Conservation (phyloP, 2,888 invertebrate species). For the Tetheella fluctuosa region DNA sequence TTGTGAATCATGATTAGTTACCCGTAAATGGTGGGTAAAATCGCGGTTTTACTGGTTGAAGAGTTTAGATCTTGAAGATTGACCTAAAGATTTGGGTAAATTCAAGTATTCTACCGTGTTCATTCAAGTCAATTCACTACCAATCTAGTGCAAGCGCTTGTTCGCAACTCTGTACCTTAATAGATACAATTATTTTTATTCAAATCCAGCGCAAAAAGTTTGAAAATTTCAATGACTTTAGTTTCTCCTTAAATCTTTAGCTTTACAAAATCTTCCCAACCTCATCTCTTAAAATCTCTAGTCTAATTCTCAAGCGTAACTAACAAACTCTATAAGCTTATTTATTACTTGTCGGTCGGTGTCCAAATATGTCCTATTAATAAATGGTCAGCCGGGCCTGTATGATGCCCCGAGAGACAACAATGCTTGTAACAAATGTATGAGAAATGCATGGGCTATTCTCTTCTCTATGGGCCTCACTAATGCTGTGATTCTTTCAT, state of each 20-base stretch:
- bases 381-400: conserved; percentile 63
- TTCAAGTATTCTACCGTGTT: not conserved
- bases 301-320: conserved; percentile 31
- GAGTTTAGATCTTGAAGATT: not conserved
- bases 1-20: conserved; percentile 12
- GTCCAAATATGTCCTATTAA: conserved; percentile 80
- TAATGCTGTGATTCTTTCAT: conserved; percentile 13
- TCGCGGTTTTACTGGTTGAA: conserved; percentile 1
- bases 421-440: conserved; percentile 65
- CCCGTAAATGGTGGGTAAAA: conserved; percentile 1
- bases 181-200: too few species aligned
- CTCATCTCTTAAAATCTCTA: not conserved
- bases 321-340: conserved; percentile 54
- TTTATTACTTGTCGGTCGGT: conserved; percentile 67
- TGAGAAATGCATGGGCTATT: conserved; percentile 55
- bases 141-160: too few species aligned
- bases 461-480: conserved; percentile 32
- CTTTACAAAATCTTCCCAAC: not conserved
- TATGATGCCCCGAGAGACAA: conserved; percentile 42
- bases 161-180: too few species aligned
- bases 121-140: too few species aligned
- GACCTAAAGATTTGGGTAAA: not conserved
- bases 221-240: too few species aligned
- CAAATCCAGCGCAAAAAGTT: too few species aligned
- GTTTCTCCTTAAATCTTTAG: too few species aligned